A percentile compares a stretch with the other conserved stretches of the same genome.
Conservation (phyloP, 1,140 invertebrate species). For the Drosophila lacteicornis region DNA sequence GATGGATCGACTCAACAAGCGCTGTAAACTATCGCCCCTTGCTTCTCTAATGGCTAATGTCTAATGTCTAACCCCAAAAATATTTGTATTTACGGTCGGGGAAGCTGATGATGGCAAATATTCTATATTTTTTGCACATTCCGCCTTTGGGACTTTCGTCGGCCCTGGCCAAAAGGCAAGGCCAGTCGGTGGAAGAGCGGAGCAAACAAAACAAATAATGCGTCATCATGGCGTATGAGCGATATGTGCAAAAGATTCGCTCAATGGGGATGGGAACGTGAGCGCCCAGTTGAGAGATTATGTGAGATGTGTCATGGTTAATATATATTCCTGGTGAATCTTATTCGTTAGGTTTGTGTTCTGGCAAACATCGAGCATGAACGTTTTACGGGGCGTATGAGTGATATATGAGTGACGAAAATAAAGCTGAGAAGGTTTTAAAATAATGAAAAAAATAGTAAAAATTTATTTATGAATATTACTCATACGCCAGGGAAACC, state of each 20-base stretch:
- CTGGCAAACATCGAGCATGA: not conserved
- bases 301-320: constrained; percentile 8
- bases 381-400: constrained; percentile 18
- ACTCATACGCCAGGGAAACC: not conserved
- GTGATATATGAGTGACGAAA: constrained; percentile 6
- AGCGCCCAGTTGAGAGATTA: constrained; percentile 12
- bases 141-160: constrained; percentile 26
- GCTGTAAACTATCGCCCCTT: constrained; percentile 65
- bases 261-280: constrained; percentile 57
- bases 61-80: constrained; percentile 38
- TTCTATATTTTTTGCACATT: constrained; percentile 27
- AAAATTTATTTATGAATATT: not conserved
- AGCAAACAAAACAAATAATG: constrained; percentile 54
- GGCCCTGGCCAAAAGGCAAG: constrained; percentile 59
- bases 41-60: constrained; percentile 68
- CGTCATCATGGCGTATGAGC: constrained; percentile 70
- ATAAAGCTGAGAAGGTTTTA: too few species aligned
- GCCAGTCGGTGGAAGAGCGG: constrained; percentile 50
- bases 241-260: constrained; percentile 48
- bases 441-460: not conserved
- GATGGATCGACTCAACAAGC: constrained; percentile 65
- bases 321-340: constrained; percentile 1
- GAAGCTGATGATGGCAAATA: constrained; percentile 9
- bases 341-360: not conserved
- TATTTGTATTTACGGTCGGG: constrained; percentile 13